These are phyloP conservation scores for Latheticus oryzae DNA, from an alignment of 2,888 invertebrate species.

Conservation along the genomic window DNA sequence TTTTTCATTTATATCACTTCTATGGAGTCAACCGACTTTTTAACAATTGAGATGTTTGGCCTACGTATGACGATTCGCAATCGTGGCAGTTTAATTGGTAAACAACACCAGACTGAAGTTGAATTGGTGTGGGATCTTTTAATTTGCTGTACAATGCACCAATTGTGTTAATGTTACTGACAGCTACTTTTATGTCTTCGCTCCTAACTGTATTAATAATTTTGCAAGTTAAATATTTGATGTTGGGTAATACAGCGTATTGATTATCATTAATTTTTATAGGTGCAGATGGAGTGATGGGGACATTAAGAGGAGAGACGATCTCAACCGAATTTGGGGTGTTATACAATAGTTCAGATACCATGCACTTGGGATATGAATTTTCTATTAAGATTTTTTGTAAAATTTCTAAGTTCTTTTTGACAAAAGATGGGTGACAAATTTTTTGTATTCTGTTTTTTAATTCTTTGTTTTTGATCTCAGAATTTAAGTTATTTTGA, in stretches of 20 bases:
- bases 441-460: background rate
- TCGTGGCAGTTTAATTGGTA: conserved; percentile 7
- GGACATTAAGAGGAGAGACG: too few species aligned
- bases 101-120: conserved; percentile 3
- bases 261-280: too few species aligned
- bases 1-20: conserved; percentile 14
- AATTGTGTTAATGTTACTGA: conserved; percentile 8
- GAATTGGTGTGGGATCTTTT: conserved; percentile 7
- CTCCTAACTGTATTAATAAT: conserved; percentile 1
- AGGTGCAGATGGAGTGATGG: too few species aligned
- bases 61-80: conserved; percentile 9
- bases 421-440: background rate
- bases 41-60: conserved; percentile 24
- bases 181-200: conserved; percentile 1
- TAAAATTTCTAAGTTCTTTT: background rate
- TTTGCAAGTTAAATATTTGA: conserved; percentile 4
- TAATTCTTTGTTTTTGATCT: too few species aligned
- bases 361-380: background rate
- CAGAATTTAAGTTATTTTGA: too few species aligned
- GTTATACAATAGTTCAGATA: background rate
- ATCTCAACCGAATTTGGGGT: background rate
- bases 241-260: conserved; percentile 1
- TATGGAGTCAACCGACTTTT: conserved; percentile 24
- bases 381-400: background rate
- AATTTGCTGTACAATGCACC: background rate